A percentile compares a stretch with the other conserved stretches of the same genome.
Conservation (phyloP, 1,140 invertebrate species). For the Drosophila simulans region DNA sequence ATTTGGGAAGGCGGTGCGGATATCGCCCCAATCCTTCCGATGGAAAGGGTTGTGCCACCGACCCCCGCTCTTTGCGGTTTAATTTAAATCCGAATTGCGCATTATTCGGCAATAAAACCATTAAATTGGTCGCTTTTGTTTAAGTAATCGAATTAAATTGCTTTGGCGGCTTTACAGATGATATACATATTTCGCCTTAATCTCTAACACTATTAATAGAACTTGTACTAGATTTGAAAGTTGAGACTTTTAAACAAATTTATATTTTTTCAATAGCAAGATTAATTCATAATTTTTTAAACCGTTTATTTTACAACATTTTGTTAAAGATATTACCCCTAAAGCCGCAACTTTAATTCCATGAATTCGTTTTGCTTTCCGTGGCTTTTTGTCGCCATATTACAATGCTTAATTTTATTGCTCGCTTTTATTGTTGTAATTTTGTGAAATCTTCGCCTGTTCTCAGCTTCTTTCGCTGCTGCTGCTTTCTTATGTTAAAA, state of each 20-base stretch:
- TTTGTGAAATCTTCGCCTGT: conserved; percentile 60
- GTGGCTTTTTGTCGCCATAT: conserved; percentile 65
- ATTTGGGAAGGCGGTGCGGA: conserved; percentile 20
- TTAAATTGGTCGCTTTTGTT: not conserved
- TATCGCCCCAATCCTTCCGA: conserved; percentile 5
- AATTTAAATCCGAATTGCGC: conserved; percentile 14
- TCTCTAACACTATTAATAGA: not conserved
- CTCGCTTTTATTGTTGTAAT: conserved; percentile 80
- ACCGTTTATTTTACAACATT: not conserved
- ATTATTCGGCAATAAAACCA: conserved; percentile 16
- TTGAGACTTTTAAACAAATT: no score
- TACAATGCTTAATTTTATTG: conserved; percentile 83
- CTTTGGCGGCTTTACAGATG: not conserved
- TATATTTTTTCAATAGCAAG: no score
- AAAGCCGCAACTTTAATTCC: conserved; percentile 24
- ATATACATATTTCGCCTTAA: not conserved
- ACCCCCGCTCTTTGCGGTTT: not conserved
- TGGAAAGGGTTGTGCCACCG: not conserved
- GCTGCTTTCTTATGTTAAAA: conserved; percentile 66
- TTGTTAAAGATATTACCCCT: not conserved
- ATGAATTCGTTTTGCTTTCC: conserved; percentile 22
- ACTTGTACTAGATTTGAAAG: no score
- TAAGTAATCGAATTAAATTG: conserved; percentile 27
- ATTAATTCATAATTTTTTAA: no score
- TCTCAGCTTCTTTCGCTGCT: conserved; percentile 12